Conservation (phyloP, 2,888 invertebrate genomes). For the Lomographa bimaculata region DNA sequence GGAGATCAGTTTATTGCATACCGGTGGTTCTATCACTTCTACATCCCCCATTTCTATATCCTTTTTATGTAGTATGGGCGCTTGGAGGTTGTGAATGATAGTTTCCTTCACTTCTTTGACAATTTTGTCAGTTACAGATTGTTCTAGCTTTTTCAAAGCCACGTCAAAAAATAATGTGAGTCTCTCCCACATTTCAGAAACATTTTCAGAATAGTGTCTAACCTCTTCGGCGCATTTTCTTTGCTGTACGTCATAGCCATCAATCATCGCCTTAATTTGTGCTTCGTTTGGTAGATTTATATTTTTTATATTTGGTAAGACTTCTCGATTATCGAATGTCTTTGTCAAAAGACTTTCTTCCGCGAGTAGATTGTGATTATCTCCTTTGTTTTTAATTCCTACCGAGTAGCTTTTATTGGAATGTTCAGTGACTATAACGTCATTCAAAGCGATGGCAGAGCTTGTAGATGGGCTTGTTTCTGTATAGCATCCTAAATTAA, state of each 20-base stretch:
- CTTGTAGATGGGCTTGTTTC: constrained; percentile 39
- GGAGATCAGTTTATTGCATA: constrained; percentile 30
- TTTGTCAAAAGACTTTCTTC: constrained; percentile 44
- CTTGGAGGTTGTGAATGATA: constrained; percentile 6
- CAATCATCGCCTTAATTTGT: constrained; percentile 45
- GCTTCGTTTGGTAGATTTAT: constrained; percentile 48
- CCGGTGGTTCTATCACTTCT: constrained; percentile 5
- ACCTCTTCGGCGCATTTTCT: constrained; percentile 42
- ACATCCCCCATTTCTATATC: constrained; percentile 16
- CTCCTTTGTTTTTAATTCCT: constrained; percentile 31
- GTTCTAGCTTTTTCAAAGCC: constrained; percentile 56
- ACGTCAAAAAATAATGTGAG: constrained; percentile 52
- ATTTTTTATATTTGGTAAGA: constrained; percentile 35
- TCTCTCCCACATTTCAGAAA: constrained; percentile 57
- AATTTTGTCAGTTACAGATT: constrained; percentile 55
- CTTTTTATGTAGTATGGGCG: constrained; percentile 10
- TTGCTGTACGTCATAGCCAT: constrained; percentile 26
- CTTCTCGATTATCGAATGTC: constrained; percentile 34
- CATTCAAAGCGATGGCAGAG: constrained; percentile 32
- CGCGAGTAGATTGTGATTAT: constrained; percentile 27
- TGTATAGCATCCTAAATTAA: constrained; percentile 46
- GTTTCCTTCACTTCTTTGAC: constrained; percentile 49
- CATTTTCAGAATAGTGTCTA: constrained; percentile 33
- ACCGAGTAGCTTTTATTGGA: constrained; percentile 24
- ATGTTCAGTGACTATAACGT: constrained; percentile 35